phyloP scores from a whole-genome alignment of 2,888 invertebrate genomes.

The Hypomecis atomaria region DNA sequence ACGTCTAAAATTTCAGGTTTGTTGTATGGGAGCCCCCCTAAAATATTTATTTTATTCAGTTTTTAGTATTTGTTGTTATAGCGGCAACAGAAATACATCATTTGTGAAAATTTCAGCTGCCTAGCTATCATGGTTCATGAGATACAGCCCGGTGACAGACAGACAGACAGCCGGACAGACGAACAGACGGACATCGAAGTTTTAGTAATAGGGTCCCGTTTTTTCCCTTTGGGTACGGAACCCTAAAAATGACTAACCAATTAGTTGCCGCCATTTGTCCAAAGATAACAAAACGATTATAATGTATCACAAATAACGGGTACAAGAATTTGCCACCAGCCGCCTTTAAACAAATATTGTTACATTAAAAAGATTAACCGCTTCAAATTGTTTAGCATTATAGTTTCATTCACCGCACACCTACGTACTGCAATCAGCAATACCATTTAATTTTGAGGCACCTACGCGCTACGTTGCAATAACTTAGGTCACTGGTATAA shows the following conservation, averaged over 20 bases:
- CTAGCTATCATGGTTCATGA: no score
- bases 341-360: conserved; percentile 25
- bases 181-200: no score
- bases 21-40: no score
- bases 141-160: no score
- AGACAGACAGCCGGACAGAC: no score
- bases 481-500: no score
- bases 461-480: conserved; percentile 28
- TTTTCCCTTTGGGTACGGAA: neutral
- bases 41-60: no score
- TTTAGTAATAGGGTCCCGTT: no score
- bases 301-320: conserved; percentile 28
- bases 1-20: no score
- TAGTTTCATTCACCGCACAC: conserved; percentile 20
- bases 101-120: no score
- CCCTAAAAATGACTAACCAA: neutral
- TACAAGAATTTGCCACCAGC: conserved; percentile 18
- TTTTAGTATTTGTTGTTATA: no score
- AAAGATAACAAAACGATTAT: neutral
- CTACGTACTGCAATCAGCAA: conserved; percentile 6
- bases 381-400: conserved; percentile 17
- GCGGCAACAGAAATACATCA: no score
- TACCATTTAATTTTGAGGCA: conserved; percentile 1
- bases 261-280: conserved; percentile 12
- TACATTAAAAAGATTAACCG: conserved; percentile 22